Base-by-base conservation (phyloP, 2,797 vertebrate genomes). In the Pantherophis alleghaniensis region DNA sequence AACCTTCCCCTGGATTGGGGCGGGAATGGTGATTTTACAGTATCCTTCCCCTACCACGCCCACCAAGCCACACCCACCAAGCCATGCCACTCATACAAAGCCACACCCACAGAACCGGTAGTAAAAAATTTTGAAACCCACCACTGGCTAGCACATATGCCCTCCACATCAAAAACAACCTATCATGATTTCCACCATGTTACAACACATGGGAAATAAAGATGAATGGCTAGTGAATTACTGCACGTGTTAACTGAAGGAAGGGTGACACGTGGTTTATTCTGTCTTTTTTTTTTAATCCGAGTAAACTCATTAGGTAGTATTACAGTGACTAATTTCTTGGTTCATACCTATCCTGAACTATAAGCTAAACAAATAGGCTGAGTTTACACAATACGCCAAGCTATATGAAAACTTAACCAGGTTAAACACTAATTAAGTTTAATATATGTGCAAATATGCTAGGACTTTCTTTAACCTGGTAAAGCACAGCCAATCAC, bases 201-300 rank as follows among this genome's bases (percentile, higher is more conserved):
- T 91, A 94, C 92, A 92, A 94, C 94, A 95, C 92, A 93, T 89
- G 91, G 94, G 91, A 96, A 95, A 93, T 90, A 92, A 86, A 94
- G 94, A 47, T n/a, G 53, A 57, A 56, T 92, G 55, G 55, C 12
- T 93, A 66, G 94, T 92, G 94, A 97, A 96, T 95, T 96, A 88
- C 57, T 95, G 28, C 92, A 74, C 87, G 90, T 90, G 88, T 74
- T 89, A 95, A 92, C 5, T 87, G 42, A 93, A 93, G 93, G 95
- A 96, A 96, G 96, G 57, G 95, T 95, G 94, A 96, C 69, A 92
- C 7, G 92, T 24, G 7, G 92, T 97, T 96, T 92, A 11, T 93
- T 93, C 55, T 91, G 22, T 60, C 83, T 10, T 57, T 95, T 69
- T 92, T 74, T 95, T 89, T 63, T 3, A 95, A 91, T 0, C 79